phyloP scores from a whole-genome alignment of 2,888 invertebrate species.

The Oligia fasciuncula region DNA sequence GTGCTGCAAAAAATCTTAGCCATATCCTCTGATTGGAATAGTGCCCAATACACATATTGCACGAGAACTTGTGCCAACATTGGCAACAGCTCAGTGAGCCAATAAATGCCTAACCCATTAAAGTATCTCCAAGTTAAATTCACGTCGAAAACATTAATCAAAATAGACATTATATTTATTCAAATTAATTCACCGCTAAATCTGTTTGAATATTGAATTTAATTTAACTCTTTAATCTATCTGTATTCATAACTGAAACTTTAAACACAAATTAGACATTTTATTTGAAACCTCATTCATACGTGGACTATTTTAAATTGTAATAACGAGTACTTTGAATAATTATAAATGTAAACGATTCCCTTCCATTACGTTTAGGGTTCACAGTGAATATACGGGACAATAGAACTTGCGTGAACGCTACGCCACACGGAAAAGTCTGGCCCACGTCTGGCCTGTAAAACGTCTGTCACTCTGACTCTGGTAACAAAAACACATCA shows the following conservation, averaged over 20 bases:
- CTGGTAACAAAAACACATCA: background rate
- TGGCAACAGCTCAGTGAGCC: slow-evolving; percentile 36
- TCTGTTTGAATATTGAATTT: slow-evolving; percentile 54
- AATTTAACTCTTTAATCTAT: slow-evolving; percentile 55
- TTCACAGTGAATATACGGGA: slow-evolving; percentile 48
- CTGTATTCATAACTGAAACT: slow-evolving; percentile 51
- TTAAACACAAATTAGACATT: slow-evolving; percentile 58
- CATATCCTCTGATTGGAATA: slow-evolving; percentile 41
- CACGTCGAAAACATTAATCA: slow-evolving; percentile 44
- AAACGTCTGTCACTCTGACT: background rate
- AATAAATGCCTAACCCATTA: slow-evolving; percentile 41
- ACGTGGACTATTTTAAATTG: slow-evolving; percentile 59
- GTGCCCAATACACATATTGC: slow-evolving; percentile 56
- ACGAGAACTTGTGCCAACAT: slow-evolving; percentile 35
- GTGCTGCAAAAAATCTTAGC: slow-evolving; percentile 36
- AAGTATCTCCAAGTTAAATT: slow-evolving; percentile 30
- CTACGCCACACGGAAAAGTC: background rate
- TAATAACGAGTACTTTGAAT: slow-evolving; percentile 71
- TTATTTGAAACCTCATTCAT: slow-evolving; percentile 64
- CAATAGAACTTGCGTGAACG: slow-evolving; percentile 13
- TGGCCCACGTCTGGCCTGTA: background rate
- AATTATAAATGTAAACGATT: slow-evolving; percentile 77
- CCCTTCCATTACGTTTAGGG: slow-evolving; percentile 66
- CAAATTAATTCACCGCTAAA: slow-evolving; percentile 46
- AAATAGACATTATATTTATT: slow-evolving; percentile 32